A percentile compares a stretch with the other conserved stretches of the same genome.
Conservation (phyloP, 2,113 vertebrate genomes). For the Dolichallabes microphthalmus region DNA sequence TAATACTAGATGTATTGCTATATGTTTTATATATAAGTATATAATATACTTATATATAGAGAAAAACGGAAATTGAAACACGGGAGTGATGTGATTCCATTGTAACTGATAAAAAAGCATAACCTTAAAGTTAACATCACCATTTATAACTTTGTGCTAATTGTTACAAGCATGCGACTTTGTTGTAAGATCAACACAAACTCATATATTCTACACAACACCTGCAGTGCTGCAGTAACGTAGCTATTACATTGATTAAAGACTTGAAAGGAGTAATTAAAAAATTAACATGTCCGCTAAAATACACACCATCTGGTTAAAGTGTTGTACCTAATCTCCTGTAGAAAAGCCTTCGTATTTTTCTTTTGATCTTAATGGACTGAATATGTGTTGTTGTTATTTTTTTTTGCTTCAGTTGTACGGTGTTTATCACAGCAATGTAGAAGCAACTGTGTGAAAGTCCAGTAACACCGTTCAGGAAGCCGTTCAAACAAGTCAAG, state of each 20-base stretch:
- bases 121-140: neutral
- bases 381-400: slow-evolving; percentile 39
- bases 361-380: slow-evolving; percentile 54
- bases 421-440: slow-evolving; percentile 22
- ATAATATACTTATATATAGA: too few species aligned
- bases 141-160: neutral
- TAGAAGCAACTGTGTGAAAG: slow-evolving; percentile 39
- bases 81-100: neutral
- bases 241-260: slow-evolving; percentile 42
- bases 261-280: slow-evolving; percentile 39
- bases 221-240: slow-evolving; percentile 28
- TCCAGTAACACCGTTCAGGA: slow-evolving; percentile 10
- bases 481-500: neutral
- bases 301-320: slow-evolving; percentile 57
- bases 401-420: slow-evolving; percentile 37
- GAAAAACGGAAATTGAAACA: neutral
- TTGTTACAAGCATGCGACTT: neutral
- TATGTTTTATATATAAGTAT: too few species aligned
- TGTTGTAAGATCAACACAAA: neutral
- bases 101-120: too few species aligned
- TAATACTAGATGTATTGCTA: too few species aligned
- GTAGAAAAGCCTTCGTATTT: slow-evolving; percentile 57
- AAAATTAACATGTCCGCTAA: slow-evolving; percentile 46
- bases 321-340: slow-evolving; percentile 55
- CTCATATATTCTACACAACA: slow-evolving; percentile 9